These are phyloP conservation scores for Epirrhoe tristata DNA, from an alignment of 2,888 invertebrate species.

Conservation along the genomic window DNA sequence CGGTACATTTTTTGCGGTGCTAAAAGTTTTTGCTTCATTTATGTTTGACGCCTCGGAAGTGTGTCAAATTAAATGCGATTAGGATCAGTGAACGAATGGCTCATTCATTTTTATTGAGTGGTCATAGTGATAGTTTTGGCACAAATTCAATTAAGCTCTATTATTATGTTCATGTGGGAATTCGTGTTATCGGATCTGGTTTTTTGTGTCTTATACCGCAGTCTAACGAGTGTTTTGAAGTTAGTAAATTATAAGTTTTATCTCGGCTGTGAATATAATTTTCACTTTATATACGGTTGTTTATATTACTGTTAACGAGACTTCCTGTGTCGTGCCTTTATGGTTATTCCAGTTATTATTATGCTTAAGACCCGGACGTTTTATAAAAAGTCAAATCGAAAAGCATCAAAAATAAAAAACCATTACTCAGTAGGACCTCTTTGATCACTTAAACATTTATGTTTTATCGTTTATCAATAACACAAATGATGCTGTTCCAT, in stretches of 20 bases:
- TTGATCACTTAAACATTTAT: too few species aligned
- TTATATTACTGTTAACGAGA: background rate
- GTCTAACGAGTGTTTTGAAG: constrained; percentile 1
- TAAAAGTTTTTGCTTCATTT: constrained; percentile 43
- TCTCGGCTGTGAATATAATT: background rate
- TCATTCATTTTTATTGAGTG: constrained; percentile 43
- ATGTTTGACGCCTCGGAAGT: constrained; percentile 48
- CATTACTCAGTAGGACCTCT: too few species aligned
- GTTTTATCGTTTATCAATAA: too few species aligned
- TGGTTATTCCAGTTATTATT: background rate
- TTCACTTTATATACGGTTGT: constrained; percentile 5
- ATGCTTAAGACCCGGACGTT: too few species aligned
- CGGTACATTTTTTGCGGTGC: constrained; percentile 53
- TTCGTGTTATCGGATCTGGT: constrained; percentile 21
- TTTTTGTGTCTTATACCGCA: constrained; percentile 8
- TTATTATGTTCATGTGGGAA: constrained; percentile 39
- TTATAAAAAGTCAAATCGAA: too few species aligned
- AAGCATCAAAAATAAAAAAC: too few species aligned
- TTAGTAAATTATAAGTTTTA: constrained; percentile 11
- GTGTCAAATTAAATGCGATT: constrained; percentile 56
- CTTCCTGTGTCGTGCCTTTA: background rate
- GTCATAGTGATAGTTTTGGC: constrained; percentile 41
- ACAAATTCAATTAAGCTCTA: constrained; percentile 45
- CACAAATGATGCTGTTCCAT: too few species aligned
- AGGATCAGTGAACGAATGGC: constrained; percentile 41